A percentile compares a stretch with the other conserved stretches of the same genome.
phyloP scores from a whole-genome alignment of 2,888 invertebrate genomes.

The Phragmatobia fuliginosa region DNA sequence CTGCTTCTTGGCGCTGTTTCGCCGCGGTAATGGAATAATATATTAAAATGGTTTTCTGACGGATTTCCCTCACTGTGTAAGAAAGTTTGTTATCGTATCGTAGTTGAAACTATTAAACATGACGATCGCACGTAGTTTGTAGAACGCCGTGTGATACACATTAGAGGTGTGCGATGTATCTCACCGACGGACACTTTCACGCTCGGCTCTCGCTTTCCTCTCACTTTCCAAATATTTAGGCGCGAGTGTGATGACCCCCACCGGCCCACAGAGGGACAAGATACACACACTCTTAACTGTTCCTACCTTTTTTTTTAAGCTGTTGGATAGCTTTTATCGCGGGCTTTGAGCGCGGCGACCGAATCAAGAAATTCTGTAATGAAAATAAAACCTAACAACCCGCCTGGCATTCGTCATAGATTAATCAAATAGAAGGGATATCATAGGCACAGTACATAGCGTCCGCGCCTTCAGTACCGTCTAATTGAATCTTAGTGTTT shows the following conservation, averaged over 20 bases:
- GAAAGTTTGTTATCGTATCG: neutral
- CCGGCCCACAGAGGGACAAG: neutral
- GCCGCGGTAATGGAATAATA: neutral
- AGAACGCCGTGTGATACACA: neutral
- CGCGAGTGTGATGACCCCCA: conserved; percentile 20
- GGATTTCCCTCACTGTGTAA: neutral
- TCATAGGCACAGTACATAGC: too few relatives aligned
- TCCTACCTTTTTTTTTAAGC: neutral
- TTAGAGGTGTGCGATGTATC: neutral
- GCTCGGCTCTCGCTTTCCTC: conserved; percentile 24
- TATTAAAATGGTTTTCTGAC: neutral
- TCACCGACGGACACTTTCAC: conserved; percentile 6
- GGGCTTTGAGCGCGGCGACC: too few relatives aligned
- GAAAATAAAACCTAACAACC: too few relatives aligned
- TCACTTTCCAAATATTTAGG: conserved; percentile 58
- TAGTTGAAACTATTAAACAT: neutral
- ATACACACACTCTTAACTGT: too few relatives aligned
- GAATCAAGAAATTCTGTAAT: too few relatives aligned
- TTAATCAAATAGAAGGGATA: too few relatives aligned
- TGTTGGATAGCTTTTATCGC: too few relatives aligned
- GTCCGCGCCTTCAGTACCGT: too few relatives aligned
- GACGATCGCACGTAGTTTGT: neutral
- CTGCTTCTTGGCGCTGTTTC: neutral
- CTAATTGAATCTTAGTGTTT: too few relatives aligned
- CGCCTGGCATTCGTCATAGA: too few relatives aligned